Evolutionary conservation across 2,888 invertebrate species (phyloP), one percentile per base, ranked within the genome.

Genomic region (Acleris literana): DNA sequence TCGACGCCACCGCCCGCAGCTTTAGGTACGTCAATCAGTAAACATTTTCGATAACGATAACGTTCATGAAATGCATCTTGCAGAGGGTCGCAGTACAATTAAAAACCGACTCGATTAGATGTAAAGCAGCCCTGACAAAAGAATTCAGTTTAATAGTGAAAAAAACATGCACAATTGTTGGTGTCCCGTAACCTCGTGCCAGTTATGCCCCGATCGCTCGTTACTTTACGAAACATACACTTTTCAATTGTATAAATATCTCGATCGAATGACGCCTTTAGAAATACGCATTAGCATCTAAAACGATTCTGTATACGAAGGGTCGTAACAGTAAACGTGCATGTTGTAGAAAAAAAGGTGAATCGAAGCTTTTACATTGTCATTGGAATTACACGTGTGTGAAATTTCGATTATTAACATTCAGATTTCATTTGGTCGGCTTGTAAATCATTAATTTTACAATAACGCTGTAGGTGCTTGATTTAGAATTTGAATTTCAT

Each of bases 211-310:
- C 6, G 46, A 46, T 16, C 9, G 20, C 20, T 52, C 22, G 44
- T 20, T 57, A 46, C 5, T 22, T 18, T 16, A 46, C 11, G 17
- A 17, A 57, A 57, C 46, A 57, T 44, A 56, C 22, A 46, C 25
- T 46, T 56, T 44, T 57, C 57, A 57, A 57, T 57, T 46, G 57
- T 46, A 57, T 57, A 57, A 57, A 57, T 57, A 46, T 46, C 6
- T 55, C 55, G 39, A 43, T 46, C 22, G 46, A 56, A 25, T 46
- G 56, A 56, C 56, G 25, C 11, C 43, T 25, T n/a, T 17, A 46
- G n/a, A 46, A 46, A 56, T 5, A 17, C 18, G 11, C 52, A 56
- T 46, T 56, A 56, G 22, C 22, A 46, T 56, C 56, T 56, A 44
- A 56, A 52, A 52, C 22, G 52, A 52, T 52, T 52, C 52, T 52